Evolutionary conservation across 2,888 invertebrate species (phyloP), one percentile per base, ranked within the genome.

Genomic region (Phasia obesa): DNA sequence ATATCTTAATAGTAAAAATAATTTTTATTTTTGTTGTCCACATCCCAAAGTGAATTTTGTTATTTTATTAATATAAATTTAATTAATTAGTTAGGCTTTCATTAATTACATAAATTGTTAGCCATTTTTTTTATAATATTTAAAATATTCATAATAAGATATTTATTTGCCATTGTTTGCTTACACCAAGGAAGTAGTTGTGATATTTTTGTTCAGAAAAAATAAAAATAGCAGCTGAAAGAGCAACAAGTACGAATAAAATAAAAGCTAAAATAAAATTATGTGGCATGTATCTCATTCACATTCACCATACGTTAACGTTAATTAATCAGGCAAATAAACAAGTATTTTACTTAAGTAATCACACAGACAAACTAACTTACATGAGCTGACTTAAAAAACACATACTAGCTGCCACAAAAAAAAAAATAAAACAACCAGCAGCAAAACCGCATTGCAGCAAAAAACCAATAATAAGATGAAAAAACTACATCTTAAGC

Each of bases 321-420:
- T 83, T 83, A 83, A 83, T 83, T 83, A 83, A 83, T 83, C 79
- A 83, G 83, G 79, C 79, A 83, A 79, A 83, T 75, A 83, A 83
- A 83, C 83, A 83, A 79, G 79, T 79, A 83, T 83, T 83, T 83
- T 75, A 79, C 73, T 79, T 53, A 73, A 79, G 73, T 73, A 79
- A 73, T 79, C 64, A 42, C 64, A 77, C 53, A 64, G 31, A 42
- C 62, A 49, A 25, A 69, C 69, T 44, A n/a, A 51, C 60, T 69
- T 31, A 70, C 59, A 49, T 42, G 25, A 19, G 23, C 17, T 13
- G 15, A 60, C 25, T 25, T 2, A 13, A 11, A n/a, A 38, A 11
- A 35, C 27, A 67, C 53, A 42, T 51, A 51, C 2, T 55, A 25
- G 55, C 19, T n/a, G 69, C 51, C 44, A 47, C 23, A 27, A 42